Base-by-base conservation (phyloP, 2,888 invertebrate genomes). In the Tipula vernalis region DNA sequence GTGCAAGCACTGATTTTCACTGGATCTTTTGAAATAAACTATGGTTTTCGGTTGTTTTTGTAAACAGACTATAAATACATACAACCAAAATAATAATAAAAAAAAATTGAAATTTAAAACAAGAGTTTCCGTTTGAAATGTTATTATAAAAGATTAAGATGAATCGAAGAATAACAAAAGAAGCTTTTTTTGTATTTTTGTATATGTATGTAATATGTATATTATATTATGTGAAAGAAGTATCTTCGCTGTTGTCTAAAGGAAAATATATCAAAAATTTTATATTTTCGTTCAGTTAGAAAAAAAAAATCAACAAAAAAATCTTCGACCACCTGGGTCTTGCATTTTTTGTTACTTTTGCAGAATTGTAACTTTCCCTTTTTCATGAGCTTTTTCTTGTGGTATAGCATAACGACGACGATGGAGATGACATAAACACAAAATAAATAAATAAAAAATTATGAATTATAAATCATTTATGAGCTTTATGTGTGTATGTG, bases 111-210 rank as follows among this genome's bases (percentile, higher is more conserved):
- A 71, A 71, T 71, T 71, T 71, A 71, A 71, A 71, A 71, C 71
- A 71, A 71, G 71, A 71, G 71, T 71, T 71, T 71, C 71, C 71
- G 71, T 71, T 71, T 71, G 71, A 71, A 71, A 71, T 71, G 28
- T 71, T 71, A 71, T 71, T 71, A 71, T 71, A 71, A 71, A 71
- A 71, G 71, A 71, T 71, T 71, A 71, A 71, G 71, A 71, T 71
- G 71, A 71, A 71, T 71, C 71, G 71, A 71, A 71, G 28, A 71
- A 71, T 71, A 71, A 71, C 71, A 71, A 71, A 71, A 71, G 71
- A 28, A 71, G 71, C 71, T 71, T 57, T 57, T 47, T 28, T 28
- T 28, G 28, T 28, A 8, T 10, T 44, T 51, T 51, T 51, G n/a
- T 51, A 13, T 51, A n/a, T 51, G 8, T 71, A 28, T 71, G 12